Evolutionary conservation across 2,888 invertebrate species (phyloP).

Genomic region (Ariolimax columbianus): DNA sequence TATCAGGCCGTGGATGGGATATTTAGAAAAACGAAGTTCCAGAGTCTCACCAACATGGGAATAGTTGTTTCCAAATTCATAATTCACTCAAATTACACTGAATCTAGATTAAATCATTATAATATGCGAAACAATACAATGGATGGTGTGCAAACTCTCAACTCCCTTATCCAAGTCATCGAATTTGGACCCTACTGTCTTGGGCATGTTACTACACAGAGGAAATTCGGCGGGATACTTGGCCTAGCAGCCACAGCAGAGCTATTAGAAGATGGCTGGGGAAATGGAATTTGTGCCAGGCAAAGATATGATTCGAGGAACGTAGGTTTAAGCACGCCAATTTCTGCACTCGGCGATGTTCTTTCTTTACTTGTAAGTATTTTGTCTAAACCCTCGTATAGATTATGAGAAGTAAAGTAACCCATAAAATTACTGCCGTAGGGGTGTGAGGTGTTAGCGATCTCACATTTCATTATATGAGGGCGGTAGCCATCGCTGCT

Average conservation of each 20-base stretch:
- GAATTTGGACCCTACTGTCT: conserved; percentile 14
- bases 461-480: too few species aligned
- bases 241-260: conserved; percentile 1
- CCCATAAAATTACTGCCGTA: too few species aligned
- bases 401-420: too few species aligned
- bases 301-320: neutral
- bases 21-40: neutral
- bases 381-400: too few species aligned
- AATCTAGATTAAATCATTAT: conserved; percentile 18
- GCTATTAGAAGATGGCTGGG: neutral
- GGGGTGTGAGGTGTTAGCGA: too few species aligned
- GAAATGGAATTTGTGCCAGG: conserved; percentile 27
- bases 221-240: neutral
- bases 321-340: conserved; percentile 3
- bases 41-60: neutral
- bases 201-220: conserved; percentile 27
- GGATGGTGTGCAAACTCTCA: neutral
- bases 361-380: conserved; percentile 15
- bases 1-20: conserved; percentile 30
- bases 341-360: neutral
- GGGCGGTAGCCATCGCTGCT: too few species aligned
- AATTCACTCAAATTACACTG: conserved; percentile 7
- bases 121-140: neutral
- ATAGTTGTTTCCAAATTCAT: neutral
- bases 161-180: neutral